A percentile compares a stretch with the other conserved stretches of the same genome.
These are phyloP conservation scores for Sebastes oblongus DNA, from an alignment of 2,797 vertebrate genomes.

Conservation along the genomic window DNA sequence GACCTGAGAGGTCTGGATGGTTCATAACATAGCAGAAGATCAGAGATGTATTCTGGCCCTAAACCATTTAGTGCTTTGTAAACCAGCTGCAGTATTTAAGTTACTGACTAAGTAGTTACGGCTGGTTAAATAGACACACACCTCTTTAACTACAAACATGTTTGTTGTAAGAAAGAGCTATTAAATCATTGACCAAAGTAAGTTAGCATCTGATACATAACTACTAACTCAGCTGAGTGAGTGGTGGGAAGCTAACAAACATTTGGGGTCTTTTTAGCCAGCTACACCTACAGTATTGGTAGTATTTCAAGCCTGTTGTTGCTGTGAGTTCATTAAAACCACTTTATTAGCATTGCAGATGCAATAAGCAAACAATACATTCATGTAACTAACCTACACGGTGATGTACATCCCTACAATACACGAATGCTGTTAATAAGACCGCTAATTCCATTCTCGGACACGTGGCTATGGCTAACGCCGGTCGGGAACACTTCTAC, in stretches of 20 bases:
- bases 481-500: not conserved
- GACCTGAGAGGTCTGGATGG: no score
- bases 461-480: not conserved
- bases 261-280: not conserved
- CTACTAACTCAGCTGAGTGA: not conserved
- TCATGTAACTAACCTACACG: not conserved
- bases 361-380: not conserved
- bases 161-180: not conserved
- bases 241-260: not conserved
- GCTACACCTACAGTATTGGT: not conserved
- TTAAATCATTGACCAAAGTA: not conserved
- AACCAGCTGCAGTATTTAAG: no score
- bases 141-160: no score
- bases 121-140: not conserved
- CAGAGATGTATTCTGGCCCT: no score
- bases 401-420: not conserved
- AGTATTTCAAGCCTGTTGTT: not conserved
- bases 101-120: no score
- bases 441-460: constrained; percentile 33
- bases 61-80: no score
- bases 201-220: not conserved
- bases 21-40: no score
- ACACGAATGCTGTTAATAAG: not conserved
- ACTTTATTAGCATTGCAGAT: not conserved
- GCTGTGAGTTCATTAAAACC: accelerated